Conservation (phyloP, 2,888 invertebrate species). For the Lamellibrachia columna region DNA sequence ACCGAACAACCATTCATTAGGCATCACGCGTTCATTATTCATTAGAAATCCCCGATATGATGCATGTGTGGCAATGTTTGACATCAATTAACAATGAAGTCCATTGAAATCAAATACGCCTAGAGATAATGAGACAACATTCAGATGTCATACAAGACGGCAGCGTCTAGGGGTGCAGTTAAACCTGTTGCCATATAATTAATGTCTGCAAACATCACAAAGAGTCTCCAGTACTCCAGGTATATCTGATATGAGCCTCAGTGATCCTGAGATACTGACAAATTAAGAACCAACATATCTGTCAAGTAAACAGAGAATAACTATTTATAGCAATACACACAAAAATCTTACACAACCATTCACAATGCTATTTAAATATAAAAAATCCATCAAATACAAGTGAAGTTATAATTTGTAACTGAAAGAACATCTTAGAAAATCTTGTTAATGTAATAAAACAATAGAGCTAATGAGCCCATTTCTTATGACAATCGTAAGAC, state of each 20-base stretch:
- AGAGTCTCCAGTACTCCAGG: background rate
- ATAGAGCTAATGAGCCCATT: too few species aligned
- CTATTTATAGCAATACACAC: too few species aligned
- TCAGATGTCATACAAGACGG: background rate
- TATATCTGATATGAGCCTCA: background rate
- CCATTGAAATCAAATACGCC: background rate
- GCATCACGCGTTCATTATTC: background rate
- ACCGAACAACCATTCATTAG: background rate
- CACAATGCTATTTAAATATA: too few species aligned
- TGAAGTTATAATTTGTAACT: too few species aligned
- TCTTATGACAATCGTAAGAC: too few species aligned
- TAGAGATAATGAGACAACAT: background rate
- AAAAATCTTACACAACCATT: too few species aligned
- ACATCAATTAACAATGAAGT: background rate
- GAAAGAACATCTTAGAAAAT: too few species aligned
- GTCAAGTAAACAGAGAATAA: background rate
- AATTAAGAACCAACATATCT: background rate
- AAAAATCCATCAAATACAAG: too few species aligned
- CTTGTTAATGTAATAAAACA: too few species aligned
- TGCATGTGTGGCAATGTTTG: background rate
- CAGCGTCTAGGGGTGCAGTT: background rate
- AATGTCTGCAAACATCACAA: background rate
- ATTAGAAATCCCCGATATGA: background rate
- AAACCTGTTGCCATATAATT: background rate
- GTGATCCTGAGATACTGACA: background rate